Percentiles rank a stretch among this genome's conserved stretches.
phyloP scores from a whole-genome alignment of 2,797 vertebrate species.

The Dicrostonyx torquatus region DNA sequence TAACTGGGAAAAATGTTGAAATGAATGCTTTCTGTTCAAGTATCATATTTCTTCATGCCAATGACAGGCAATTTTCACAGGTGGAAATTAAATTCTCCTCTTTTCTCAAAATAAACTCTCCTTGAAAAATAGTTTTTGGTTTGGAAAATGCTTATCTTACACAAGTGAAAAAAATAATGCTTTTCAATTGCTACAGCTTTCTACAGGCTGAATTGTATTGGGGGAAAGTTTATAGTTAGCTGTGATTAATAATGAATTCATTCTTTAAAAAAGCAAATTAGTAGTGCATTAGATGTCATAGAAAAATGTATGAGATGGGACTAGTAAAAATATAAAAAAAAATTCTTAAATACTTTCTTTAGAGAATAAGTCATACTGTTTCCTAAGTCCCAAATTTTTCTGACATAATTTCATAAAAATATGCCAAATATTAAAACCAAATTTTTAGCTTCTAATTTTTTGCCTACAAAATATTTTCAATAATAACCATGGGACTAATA shows the following conservation, averaged over 20 bases:
- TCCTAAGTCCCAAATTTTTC: neutral
- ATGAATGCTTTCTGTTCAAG: constrained; percentile 56
- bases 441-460: neutral
- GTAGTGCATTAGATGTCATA: neutral
- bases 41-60: constrained; percentile 61
- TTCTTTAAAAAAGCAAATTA: neutral
- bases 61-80: constrained; percentile 70
- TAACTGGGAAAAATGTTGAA: constrained; percentile 41
- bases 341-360: neutral
- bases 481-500: neutral
- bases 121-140: constrained; percentile 61
- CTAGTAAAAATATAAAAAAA: neutral
- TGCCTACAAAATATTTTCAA: neutral
- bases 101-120: constrained; percentile 7
- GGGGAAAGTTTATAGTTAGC: neutral
- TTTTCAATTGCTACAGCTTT: neutral
- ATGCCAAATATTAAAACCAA: neutral
- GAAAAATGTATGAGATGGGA: neutral
- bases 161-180: constrained; percentile 35
- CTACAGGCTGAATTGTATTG: neutral
- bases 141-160: constrained; percentile 52
- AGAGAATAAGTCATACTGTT: neutral
- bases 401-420: neutral
- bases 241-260: neutral
- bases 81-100: constrained; percentile 53